Evolutionary conservation across 2,113 vertebrate species (phyloP), one percentile per base, ranked within the genome.

Genomic region (Mirza zaza): DNA sequence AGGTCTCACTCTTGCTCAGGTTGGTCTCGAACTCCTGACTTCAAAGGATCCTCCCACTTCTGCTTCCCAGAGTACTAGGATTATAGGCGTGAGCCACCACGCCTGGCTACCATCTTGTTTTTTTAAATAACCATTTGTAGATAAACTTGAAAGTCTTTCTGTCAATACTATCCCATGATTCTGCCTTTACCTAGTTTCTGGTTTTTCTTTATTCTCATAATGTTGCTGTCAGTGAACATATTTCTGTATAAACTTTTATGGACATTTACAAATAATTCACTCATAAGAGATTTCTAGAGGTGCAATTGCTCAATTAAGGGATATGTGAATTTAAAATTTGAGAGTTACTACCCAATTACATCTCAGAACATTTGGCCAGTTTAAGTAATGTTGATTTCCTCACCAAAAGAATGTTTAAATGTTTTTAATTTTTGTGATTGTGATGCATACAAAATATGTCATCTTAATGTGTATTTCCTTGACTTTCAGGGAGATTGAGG

Each of bases 401-500:
- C 34, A 57, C 29, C 34, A 15, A 34, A 65, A 77, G 39, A 84
- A 57, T 80, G 17, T 85, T 65, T 55, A 63, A 25, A 55, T 59
- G 11, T 81, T 96, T 86, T 59, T 81, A 88, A 39, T 71, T 79
- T 92, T 89, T 83, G 18, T 85, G 61, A 55, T 67, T 93, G 18
- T 70, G 71, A 29, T 71, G 4, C 15, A 27, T 82, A 87, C 34
- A 68, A 94, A 82, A 52, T 39, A 83, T 39, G 9, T 65, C 50
- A 94, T 94, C 59, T 68, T 87, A 76, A 77, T 71, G 32, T 63
- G 10, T 36, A 84, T 96, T 76, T 71, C 34, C 63, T 90, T 87
- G 27, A 55, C 82, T 77, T 77, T 36, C 77, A 81, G 36, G 21
- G 29, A 87, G 32, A 89, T 29, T 65, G 45, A 95, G 57, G 55